phyloP scores from a whole-genome alignment of 2,797 vertebrate genomes.

The Botia almorhae region DNA sequence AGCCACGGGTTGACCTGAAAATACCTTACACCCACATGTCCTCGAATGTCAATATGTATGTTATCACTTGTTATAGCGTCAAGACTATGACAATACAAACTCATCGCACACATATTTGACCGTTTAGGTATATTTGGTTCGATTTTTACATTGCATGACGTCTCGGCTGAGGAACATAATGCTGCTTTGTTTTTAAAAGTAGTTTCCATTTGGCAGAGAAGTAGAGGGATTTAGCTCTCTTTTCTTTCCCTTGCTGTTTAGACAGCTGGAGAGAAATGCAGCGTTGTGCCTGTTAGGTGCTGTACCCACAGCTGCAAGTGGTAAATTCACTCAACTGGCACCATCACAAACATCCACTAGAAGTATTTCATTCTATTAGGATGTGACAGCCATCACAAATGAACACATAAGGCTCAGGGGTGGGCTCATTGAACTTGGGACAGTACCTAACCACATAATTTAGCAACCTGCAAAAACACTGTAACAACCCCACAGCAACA shows the following conservation, averaged over 20 bases:
- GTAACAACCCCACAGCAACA: neutral
- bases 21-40: constrained; percentile 54
- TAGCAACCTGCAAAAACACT: neutral
- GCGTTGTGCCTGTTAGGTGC: constrained; percentile 32
- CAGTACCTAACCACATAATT: neutral
- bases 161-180: constrained; percentile 58
- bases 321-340: constrained; percentile 65
- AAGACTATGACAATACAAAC: constrained; percentile 25
- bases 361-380: constrained; percentile 7
- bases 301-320: constrained; percentile 9
- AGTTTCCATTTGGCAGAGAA: constrained; percentile 65
- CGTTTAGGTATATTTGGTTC: constrained; percentile 16
- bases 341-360: constrained; percentile 23
- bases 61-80: constrained; percentile 67
- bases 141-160: constrained; percentile 23
- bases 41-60: constrained; percentile 70
- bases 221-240: constrained; percentile 60
- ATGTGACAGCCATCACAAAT: constrained; percentile 3
- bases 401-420: neutral
- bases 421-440: neutral
- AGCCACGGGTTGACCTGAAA: neutral
- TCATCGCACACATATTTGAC: neutral
- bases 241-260: constrained; percentile 74
- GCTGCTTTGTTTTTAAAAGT: constrained; percentile 61
- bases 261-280: constrained; percentile 72